These are phyloP conservation scores for Oryzias melastigma DNA, from an alignment of 2,113 vertebrate genomes.

Conservation along the genomic window DNA sequence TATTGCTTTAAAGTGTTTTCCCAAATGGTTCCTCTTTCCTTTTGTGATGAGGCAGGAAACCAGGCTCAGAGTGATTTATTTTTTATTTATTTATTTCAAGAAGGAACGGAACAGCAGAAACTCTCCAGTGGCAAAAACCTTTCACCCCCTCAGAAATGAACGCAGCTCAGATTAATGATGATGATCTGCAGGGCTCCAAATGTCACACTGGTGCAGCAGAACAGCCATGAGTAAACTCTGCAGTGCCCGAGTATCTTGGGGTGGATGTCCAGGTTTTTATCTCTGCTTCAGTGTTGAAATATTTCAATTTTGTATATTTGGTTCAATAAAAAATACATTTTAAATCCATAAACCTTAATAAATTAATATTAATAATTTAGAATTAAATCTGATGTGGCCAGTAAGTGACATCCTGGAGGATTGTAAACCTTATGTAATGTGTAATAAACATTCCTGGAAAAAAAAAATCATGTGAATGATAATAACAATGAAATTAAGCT, in stretches of 20 bases:
- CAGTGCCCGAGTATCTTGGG: too few species aligned
- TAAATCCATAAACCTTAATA: not conserved
- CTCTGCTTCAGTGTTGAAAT: too few species aligned
- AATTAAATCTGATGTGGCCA: not conserved
- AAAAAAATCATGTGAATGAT: not conserved
- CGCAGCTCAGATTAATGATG: constrained; percentile 16
- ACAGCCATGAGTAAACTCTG: too few species aligned
- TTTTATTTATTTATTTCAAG: not conserved
- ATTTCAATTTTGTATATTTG: too few species aligned
- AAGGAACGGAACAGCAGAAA: constrained; percentile 9
- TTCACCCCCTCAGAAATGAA: constrained; percentile 2
- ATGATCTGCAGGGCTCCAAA: too few species aligned
- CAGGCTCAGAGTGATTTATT: not conserved
- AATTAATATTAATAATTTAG: not conserved
- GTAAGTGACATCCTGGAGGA: constrained; percentile 16
- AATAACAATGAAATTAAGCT: constrained; percentile 17
- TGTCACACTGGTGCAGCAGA: too few species aligned
- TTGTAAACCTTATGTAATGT: constrained; percentile 26
- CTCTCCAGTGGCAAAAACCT: not conserved
- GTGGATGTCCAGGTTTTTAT: too few species aligned
- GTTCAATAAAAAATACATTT: too few species aligned
- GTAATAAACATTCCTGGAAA: constrained; percentile 1
- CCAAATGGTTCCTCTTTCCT: constrained; percentile 13
- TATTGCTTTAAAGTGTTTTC: constrained; percentile 29
- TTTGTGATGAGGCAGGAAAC: constrained; percentile 21